Evolutionary conservation across 2,888 invertebrate species (phyloP), one percentile per base, ranked within the genome.

Genomic region (Epinotia demarniana): DNA sequence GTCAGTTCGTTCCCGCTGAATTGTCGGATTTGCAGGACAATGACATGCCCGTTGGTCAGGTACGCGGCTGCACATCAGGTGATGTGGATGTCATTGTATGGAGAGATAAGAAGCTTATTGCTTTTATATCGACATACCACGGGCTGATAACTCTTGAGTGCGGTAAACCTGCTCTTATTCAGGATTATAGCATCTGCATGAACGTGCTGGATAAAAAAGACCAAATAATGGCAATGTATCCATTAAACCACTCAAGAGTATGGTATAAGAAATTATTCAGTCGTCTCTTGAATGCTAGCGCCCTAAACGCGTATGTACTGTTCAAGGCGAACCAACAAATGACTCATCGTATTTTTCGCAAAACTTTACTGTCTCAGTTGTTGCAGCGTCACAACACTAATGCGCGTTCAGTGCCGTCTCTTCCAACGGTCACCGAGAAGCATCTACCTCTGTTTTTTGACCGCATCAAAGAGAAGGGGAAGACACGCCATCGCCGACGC

Each of bases 1-100:
- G 79, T 1, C 75, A 78, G 67, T 77, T 75, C n/a, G 80, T 81
- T 5, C 81, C 83, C n/a, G 33, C n/a, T 9, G 69, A 76, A n/a
- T 12, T 78, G 4, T 53, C 16, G 5, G 16, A 53, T 39, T 39
- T 39, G 39, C 39, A 39, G 39, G 39, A 39, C 39, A 39, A 9
- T 8, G 39, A 39, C 39, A 39, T 39, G 9, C 39, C 69, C 12
- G 69, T 69, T 11, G 69, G 69, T 8, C 60, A 69, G 1, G 69
- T 69, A 6, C 23, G 60, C 8, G 69, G 69, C 18, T 69, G 69
- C 46, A 69, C 69, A 8, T 69, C 69, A 3, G 69, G 69, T 1
- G 69, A 69, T 19, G 69, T 69, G 6, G 63, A 64, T 43, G 13
- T 64, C 6, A 64, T 64, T 64, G 63, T 64, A 18, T 64, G 63